Base-by-base conservation (phyloP, 1,140 invertebrate species). In the Philotrypesis tridentata region DNA sequence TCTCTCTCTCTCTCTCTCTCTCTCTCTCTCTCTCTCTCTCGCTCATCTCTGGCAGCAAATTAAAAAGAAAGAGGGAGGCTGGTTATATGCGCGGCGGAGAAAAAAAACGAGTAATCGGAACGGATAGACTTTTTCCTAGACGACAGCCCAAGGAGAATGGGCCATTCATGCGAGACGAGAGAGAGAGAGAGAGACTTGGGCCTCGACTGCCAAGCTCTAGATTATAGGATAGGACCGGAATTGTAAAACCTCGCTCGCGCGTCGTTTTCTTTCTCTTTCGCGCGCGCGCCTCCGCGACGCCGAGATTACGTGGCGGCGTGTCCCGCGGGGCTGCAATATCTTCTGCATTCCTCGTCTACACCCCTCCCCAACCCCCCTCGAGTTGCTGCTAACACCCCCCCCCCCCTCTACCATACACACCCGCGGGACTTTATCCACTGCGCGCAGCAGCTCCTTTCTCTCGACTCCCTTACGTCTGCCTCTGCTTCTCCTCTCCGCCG, bases 301-400 rank as follows among this genome's bases (percentile, higher is more conserved):
- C 86, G 91, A 92, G 91, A 91, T 91, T 92, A 90, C 89, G 90
- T 89, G 83, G 86, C 85, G 78, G 86, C 88, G 86, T 89, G 88
- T 92, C 91, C 90, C 91, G 90, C 89, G 91, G 91, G 91, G 89
- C 87, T 91, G 91, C 90, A 92, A 91, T 92, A 91, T 91, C 91
- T 92, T 55, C 48, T 92, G 90, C 90, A 91, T 89, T 86, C 86
- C 85, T 84, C 48, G 48, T 55, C 48, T 55, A 55, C 48, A 21
- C 21, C 86, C 86, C 83, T 87, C 85, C 83, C 86, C 72, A 84
- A 77, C 61, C 85, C 65, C 72, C 72, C 82, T 14, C 40, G 11
- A 14, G 79, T 77, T 63, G 76, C 80, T 31, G 21, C 6, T 5
- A 25, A 23, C 71, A 2, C 67, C 4, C 48, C 43, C 72, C 73